phyloP scores from a whole-genome alignment of 2,113 vertebrate genomes.

The Nyctibius bracteatus region DNA sequence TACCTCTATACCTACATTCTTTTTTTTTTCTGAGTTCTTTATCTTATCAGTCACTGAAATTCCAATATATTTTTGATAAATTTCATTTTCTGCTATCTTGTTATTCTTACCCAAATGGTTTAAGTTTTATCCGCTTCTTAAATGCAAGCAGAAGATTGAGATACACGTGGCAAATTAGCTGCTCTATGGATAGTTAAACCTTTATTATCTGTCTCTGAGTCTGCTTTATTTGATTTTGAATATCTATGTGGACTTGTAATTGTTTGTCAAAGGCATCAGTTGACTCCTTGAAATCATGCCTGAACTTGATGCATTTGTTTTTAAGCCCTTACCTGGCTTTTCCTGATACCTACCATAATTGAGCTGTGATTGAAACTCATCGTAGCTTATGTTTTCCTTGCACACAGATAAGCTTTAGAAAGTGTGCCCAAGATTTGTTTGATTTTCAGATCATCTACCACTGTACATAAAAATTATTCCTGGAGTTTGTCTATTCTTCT shows the following conservation, averaged over 20 bases:
- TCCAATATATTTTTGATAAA: background rate
- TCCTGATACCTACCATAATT: background rate
- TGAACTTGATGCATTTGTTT: constrained; percentile 9
- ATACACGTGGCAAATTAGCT: constrained; percentile 33
- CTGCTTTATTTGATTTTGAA: constrained; percentile 32
- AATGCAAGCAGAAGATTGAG: constrained; percentile 10
- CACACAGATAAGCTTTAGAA: background rate
- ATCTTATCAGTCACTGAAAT: background rate
- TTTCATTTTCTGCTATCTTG: constrained; percentile 2
- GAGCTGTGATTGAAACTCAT: constrained; percentile 12
- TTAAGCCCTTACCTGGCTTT: background rate
- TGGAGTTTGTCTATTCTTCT: background rate
- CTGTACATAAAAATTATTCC: background rate
- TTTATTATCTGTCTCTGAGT: background rate
- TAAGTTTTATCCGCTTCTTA: constrained; percentile 20
- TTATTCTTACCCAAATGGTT: background rate
- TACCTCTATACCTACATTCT: too few relatives aligned
- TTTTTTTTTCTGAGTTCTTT: background rate
- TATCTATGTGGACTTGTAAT: constrained; percentile 4
- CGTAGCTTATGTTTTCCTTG: background rate
- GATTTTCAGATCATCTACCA: background rate
- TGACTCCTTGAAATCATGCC: constrained; percentile 23
- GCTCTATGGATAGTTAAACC: background rate
- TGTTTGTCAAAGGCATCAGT: constrained; percentile 13
- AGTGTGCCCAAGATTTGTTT: background rate